phyloP scores from a whole-genome alignment of 2,888 invertebrate genomes.

The Xylophagus ater region DNA sequence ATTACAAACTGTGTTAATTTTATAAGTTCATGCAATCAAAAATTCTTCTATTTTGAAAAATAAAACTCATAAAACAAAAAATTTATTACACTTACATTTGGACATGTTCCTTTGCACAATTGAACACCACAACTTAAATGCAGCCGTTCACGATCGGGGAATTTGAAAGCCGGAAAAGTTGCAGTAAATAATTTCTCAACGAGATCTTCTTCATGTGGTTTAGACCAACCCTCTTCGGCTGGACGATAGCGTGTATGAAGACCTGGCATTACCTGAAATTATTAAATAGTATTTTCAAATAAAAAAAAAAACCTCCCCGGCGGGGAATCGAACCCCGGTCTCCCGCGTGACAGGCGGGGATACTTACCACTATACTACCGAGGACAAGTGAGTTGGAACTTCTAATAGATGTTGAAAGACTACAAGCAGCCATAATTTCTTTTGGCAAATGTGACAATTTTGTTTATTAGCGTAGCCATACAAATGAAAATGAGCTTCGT shows the following conservation, averaged over 20 bases:
- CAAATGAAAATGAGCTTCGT: too few relatives aligned
- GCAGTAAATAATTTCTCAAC: slow-evolving; percentile 40
- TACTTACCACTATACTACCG: slow-evolving; percentile 17
- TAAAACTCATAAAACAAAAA: slow-evolving; percentile 5
- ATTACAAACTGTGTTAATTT: slow-evolving; percentile 6
- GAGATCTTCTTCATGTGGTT: slow-evolving; percentile 35
- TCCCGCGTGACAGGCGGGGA: slow-evolving; percentile 17
- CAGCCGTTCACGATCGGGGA: slow-evolving; percentile 65
- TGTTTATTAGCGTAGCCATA: too few relatives aligned
- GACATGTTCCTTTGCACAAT: slow-evolving; percentile 62
- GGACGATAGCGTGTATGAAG: slow-evolving; percentile 30
- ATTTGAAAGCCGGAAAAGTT: slow-evolving; percentile 71
- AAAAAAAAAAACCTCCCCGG: slow-evolving; percentile 15
- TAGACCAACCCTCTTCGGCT: slow-evolving; percentile 39
- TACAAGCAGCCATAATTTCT: too few relatives aligned
- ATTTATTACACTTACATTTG: slow-evolving; percentile 40
- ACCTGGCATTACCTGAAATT: slow-evolving; percentile 36
- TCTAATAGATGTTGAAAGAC: too few relatives aligned
- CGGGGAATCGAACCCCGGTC: slow-evolving; percentile 17
- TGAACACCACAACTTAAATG: slow-evolving; percentile 68
- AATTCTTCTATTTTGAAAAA: slow-evolving; percentile 1
- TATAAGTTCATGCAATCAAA: too few relatives aligned
- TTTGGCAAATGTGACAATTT: too few relatives aligned
- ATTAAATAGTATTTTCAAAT: slow-evolving; percentile 1
- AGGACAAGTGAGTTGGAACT: too few relatives aligned